These are phyloP conservation scores for Andricus grossulariae DNA, from an alignment of 1,140 invertebrate genomes.

Conservation along the genomic window DNA sequence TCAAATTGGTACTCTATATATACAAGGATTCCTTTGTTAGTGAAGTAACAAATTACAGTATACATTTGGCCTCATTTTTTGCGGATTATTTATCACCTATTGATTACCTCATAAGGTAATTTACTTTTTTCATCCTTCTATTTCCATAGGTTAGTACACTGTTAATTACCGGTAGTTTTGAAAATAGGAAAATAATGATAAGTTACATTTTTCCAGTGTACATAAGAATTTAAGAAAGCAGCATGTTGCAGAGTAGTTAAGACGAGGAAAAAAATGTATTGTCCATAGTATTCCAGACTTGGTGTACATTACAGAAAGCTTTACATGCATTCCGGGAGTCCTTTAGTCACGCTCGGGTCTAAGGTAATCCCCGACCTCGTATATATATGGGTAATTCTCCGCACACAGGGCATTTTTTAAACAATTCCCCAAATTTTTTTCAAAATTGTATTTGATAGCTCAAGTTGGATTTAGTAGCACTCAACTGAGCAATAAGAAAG, in stretches of 20 bases:
- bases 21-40: not conserved
- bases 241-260: slow-evolving; percentile 13
- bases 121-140: not conserved
- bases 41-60: slow-evolving; percentile 17
- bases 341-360: slow-evolving; percentile 25
- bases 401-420: no score
- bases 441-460: no score
- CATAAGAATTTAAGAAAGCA: slow-evolving; percentile 19
- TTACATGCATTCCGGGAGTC: not conserved
- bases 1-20: not conserved
- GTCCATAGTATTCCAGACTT: slow-evolving; percentile 1
- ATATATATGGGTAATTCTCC: no score
- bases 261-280: not conserved
- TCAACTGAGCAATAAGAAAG: no score
- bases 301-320: not conserved
- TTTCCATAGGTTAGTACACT: not conserved
- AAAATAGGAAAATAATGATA: slow-evolving; percentile 6
- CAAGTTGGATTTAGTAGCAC: no score
- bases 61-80: slow-evolving; percentile 21
- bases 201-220: not conserved
- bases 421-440: no score
- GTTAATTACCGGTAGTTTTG: not conserved
- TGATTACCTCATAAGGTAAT: slow-evolving; percentile 21
- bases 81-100: not conserved
- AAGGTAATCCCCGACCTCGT: slow-evolving; percentile 4